Evolutionary conservation across 2,888 invertebrate genomes (phyloP), one percentile per base, ranked within the genome.

Genomic region (Rutpela maculata): DNA sequence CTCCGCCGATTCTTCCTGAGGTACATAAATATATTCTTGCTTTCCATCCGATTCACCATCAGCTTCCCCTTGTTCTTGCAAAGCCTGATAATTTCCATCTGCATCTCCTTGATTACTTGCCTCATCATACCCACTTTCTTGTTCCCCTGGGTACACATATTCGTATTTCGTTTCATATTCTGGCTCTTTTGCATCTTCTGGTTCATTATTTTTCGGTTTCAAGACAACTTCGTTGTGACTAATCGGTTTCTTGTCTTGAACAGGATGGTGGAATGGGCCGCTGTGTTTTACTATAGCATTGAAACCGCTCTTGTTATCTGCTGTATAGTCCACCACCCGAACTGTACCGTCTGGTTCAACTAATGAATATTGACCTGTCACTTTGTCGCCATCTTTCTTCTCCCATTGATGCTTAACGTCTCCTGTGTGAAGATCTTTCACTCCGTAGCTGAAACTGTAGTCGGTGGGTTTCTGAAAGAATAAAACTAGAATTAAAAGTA

Each of bases 261-360:
- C 26, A 12, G 87, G 88, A 81, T 91, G 90, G 43, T 88, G 88
- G 11, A 89, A 88, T 7, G 91, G 87, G n/a, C 89, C 91, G 76
- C 91, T 90, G 81, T 90, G 92, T 81, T 92, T 92, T 3, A 93
- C 92, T 12, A 91, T 89, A 22, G 93, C 93, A 83, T 91, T 91
- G 81, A 93, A 93, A 35, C 93, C 93, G 67, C 89, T 90, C 69
- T 91, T 90, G 11, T 92, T 91, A 73, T 92, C 92, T 19, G 93
- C 92, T 31, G 92, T 92, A 86, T 93, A 93, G 82, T 93, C 91
- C 31, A 93, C 93, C 56, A 91, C 91, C 83, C 93, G 90, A 77
- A 92, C 90, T 65, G 92, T 91, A 66, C 94, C 94, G 85, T 94
- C 94, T 55, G 94, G 92, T 87, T 94, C 94, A 67, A 94, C 87